These are phyloP conservation scores for Macaca mulatta DNA, from an alignment of 2,113 vertebrate genomes.

Conservation along the genomic window DNA sequence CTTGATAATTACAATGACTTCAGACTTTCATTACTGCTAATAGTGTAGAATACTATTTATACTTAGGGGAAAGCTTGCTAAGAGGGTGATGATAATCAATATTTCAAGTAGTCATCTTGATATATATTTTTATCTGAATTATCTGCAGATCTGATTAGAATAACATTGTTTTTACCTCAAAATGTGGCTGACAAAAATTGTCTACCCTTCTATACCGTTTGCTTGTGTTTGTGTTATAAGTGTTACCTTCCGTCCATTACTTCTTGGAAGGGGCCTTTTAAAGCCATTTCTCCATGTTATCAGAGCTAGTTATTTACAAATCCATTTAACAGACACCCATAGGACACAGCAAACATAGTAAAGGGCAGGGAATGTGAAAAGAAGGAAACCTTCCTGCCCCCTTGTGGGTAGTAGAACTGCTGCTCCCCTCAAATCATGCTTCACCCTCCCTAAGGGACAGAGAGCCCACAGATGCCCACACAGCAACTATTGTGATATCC, in stretches of 20 bases:
- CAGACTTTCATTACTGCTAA: background rate
- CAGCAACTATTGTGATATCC: background rate
- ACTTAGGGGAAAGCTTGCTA: background rate
- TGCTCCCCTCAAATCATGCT: accelerated
- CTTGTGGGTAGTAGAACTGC: no score
- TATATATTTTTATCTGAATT: background rate
- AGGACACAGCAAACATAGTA: background rate
- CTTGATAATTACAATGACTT: background rate
- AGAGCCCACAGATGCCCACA: background rate
- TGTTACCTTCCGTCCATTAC: background rate
- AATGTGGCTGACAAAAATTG: background rate
- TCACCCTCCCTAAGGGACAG: background rate
- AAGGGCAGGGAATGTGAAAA: background rate
- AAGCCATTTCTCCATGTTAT: background rate
- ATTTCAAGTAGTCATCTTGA: background rate
- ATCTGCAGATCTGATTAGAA: background rate
- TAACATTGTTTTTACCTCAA: background rate
- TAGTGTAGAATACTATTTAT: background rate
- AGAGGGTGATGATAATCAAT: background rate
- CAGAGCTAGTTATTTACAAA: background rate
- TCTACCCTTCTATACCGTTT: background rate
- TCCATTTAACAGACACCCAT: background rate
- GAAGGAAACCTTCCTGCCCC: background rate
- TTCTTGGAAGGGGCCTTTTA: background rate
- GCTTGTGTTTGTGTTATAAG: background rate